A percentile compares a stretch with the other conserved stretches of the same genome.
phyloP scores from a whole-genome alignment of 2,797 vertebrate species.

The Syngnathus acus region DNA sequence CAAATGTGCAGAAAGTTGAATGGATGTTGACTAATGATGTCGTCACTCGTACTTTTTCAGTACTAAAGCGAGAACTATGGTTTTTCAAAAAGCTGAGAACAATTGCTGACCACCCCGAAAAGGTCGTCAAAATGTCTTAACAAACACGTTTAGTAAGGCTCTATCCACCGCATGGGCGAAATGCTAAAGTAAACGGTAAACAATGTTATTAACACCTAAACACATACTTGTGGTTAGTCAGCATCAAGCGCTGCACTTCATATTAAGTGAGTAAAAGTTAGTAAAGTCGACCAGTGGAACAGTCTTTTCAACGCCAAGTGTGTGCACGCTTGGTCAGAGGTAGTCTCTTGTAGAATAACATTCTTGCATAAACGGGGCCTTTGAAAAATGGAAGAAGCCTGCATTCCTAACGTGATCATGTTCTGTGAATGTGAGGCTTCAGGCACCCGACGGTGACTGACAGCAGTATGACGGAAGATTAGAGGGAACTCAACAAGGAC shows the following conservation, averaged over 20 bases:
- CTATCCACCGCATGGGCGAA: no score
- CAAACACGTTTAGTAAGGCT: no score
- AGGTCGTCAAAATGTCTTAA: no score
- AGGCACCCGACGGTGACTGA: constrained; percentile 37
- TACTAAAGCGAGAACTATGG: no score
- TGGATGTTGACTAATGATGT: background rate
- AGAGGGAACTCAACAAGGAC: background rate
- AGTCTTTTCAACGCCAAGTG: background rate
- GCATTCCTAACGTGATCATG: constrained; percentile 64
- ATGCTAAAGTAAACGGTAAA: background rate
- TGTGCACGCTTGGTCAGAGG: constrained; percentile 20
- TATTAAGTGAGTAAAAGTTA: no score
- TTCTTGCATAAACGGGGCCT: constrained; percentile 66
- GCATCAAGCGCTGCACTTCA: no score
- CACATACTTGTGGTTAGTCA: no score
- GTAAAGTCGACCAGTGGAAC: no score
- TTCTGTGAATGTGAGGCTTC: constrained; percentile 45
- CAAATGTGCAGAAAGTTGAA: no score
- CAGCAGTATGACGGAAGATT: constrained; percentile 14
- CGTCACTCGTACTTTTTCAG: background rate
- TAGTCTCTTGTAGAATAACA: constrained; percentile 61
- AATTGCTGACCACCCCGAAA: no score
- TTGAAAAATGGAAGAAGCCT: constrained; percentile 52
- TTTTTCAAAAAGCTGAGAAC: no score
- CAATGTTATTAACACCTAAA: no score